These are phyloP conservation scores for Anas platyrhynchos DNA, from an alignment of 2,113 vertebrate genomes.

Conservation along the genomic window DNA sequence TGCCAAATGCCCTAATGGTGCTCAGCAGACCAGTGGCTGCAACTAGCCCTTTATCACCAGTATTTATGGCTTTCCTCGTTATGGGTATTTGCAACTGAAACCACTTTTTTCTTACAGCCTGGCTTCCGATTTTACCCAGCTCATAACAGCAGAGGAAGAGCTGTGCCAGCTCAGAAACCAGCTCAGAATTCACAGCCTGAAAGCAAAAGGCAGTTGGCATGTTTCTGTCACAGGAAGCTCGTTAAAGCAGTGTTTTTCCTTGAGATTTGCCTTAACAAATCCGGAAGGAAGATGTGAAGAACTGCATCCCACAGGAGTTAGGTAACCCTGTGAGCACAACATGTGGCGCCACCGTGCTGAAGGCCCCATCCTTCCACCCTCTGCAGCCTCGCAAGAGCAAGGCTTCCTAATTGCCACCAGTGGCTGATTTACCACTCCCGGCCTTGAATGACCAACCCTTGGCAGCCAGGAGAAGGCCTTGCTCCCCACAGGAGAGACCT, in stretches of 20 bases:
- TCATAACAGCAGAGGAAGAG: accelerated
- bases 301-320: background rate
- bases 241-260: accelerated
- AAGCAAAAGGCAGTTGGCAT: background rate
- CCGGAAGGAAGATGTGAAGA: background rate
- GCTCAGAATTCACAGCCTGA: background rate
- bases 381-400: accelerated
- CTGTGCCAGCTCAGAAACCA: accelerated
- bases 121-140: background rate
- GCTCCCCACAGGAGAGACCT: accelerated
- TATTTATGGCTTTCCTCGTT: background rate
- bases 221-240: background rate
- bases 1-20: accelerated
- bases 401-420: too few species aligned
- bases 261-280: background rate
- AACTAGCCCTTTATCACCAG: background rate
- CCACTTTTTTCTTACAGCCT: background rate
- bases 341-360: accelerated
- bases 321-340: background rate
- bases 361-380: background rate
- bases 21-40: accelerated
- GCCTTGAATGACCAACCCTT: too few species aligned
- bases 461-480: accelerated
- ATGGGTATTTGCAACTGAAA: background rate
- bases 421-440: accelerated